Conservation (phyloP, 2,797 vertebrate species). For the Enteromius afrohamiltoni region DNA sequence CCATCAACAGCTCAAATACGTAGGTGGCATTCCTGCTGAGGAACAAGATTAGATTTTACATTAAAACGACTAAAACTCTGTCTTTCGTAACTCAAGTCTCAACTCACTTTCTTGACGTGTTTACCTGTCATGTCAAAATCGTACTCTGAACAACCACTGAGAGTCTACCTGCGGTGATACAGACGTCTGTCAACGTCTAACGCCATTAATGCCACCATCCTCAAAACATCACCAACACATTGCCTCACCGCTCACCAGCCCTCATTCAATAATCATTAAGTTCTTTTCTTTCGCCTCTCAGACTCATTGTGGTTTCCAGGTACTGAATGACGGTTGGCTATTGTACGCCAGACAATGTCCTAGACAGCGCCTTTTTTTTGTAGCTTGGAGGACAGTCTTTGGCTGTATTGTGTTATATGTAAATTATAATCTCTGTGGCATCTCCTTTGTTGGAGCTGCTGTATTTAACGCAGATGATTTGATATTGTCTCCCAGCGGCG, state of each 20-base stretch:
- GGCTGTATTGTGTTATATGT: constrained; percentile 46
- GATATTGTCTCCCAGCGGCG: constrained; percentile 50
- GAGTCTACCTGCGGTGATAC: constrained; percentile 20
- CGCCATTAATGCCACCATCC: constrained; percentile 29
- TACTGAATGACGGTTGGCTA: constrained; percentile 45
- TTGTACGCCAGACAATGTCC: constrained; percentile 46
- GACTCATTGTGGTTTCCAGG: constrained; percentile 39
- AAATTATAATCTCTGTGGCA: constrained; percentile 53
- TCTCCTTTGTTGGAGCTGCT: constrained; percentile 54
- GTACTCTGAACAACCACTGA: not conserved
- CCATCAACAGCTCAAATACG: constrained; percentile 47
- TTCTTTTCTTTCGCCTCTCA: constrained; percentile 17
- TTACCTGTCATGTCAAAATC: constrained; percentile 46
- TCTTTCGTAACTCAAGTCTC: constrained; percentile 13
- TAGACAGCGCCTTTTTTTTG: constrained; percentile 25
- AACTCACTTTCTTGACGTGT: constrained; percentile 29
- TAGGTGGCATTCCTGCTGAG: constrained; percentile 34
- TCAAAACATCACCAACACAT: constrained; percentile 14
- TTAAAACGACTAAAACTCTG: constrained; percentile 12
- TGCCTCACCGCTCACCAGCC: constrained; percentile 22
- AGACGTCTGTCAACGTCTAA: constrained; percentile 43
- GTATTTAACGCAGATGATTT: constrained; percentile 50
- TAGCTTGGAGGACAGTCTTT: constrained; percentile 29
- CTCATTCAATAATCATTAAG: constrained; percentile 51
- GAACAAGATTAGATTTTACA: constrained; percentile 51